phyloP scores from a whole-genome alignment of 2,113 vertebrate species.

The Tachycineta bicolor region DNA sequence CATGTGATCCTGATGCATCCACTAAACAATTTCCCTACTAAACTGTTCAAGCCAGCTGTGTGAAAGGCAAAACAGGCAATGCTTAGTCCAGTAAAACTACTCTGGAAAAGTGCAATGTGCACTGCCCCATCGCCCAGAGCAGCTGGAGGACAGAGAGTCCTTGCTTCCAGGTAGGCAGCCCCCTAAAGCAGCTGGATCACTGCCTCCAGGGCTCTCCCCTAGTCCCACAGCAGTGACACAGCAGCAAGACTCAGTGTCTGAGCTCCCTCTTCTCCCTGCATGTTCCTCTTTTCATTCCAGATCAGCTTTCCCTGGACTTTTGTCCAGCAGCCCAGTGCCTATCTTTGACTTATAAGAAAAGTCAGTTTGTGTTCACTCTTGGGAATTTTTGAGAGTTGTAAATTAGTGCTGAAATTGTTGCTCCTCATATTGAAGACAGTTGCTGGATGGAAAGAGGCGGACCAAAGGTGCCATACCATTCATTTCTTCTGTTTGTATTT shows the following conservation, averaged over 20 bases:
- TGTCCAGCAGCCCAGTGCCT: not conserved
- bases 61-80: not conserved
- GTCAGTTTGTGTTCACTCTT: not conserved
- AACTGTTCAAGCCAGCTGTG: not conserved
- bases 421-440: rapidly evolving
- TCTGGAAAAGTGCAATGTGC: not conserved
- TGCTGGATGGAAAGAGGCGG: not conserved
- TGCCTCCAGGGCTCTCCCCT: not conserved
- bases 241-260: not conserved
- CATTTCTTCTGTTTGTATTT: not conserved
- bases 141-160: not conserved
- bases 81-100: not conserved
- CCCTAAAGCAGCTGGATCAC: not conserved
- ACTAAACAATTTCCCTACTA: not conserved
- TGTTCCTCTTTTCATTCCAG: not conserved
- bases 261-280: not conserved
- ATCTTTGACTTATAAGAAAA: not conserved
- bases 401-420: not conserved
- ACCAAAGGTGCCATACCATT: not conserved
- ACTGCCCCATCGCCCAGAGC: not conserved
- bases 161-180: not conserved
- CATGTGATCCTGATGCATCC: not conserved
- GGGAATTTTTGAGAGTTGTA: not conserved
- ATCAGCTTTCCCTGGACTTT: not conserved
- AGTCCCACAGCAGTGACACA: not conserved